phyloP scores from a whole-genome alignment of 2,113 vertebrate species.

The Onychorhynchus coronatus region DNA sequence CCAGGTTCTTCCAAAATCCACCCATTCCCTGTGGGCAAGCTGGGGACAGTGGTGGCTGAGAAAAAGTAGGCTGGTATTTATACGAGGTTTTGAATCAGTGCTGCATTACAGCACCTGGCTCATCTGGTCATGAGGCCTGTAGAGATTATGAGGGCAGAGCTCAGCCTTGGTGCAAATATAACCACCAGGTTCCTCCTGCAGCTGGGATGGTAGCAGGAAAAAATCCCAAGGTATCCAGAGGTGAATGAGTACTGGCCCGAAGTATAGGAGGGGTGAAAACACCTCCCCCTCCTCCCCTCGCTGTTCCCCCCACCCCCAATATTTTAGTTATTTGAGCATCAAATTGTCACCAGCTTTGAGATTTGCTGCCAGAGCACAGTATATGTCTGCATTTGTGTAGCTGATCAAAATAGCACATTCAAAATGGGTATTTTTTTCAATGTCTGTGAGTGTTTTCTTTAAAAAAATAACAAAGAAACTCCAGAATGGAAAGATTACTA shows the following conservation, averaged over 20 bases:
- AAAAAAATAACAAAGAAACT: neutral
- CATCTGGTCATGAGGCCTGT: neutral
- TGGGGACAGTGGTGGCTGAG: neutral
- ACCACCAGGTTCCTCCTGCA: neutral
- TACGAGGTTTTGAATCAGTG: rapidly evolving
- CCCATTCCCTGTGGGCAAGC: neutral
- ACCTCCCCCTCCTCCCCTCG: rapidly evolving
- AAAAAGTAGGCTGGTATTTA: neutral
- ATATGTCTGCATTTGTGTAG: neutral
- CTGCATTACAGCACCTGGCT: neutral
- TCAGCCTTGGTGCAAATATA: neutral
- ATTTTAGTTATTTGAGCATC: neutral
- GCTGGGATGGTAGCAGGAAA: neutral
- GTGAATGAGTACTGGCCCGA: neutral
- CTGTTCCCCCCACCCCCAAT: rapidly evolving
- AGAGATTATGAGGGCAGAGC: neutral
- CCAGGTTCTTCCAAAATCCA: neutral
- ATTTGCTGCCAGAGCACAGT: neutral
- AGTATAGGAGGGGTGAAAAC: neutral
- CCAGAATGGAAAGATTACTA: neutral
- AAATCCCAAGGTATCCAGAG: neutral
- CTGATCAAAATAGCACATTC: neutral
- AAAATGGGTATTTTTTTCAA: neutral
- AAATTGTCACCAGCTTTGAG: neutral
- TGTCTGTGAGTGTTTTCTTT: neutral